phyloP scores from a whole-genome alignment of 2,797 vertebrate genomes.

The Lateolabrax maculatus region DNA sequence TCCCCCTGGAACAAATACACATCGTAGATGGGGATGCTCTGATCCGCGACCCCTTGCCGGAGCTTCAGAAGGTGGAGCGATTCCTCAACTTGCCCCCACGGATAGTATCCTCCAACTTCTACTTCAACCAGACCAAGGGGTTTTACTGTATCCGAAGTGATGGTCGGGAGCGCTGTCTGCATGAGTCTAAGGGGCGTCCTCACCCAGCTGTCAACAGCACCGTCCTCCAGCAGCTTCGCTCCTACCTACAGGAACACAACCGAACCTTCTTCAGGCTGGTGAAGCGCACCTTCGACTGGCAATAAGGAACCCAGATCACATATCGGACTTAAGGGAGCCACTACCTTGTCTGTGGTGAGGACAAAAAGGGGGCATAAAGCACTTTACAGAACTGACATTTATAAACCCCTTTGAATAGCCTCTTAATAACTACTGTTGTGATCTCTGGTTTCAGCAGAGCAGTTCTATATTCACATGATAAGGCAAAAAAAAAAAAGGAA shows the following conservation, averaged over 20 bases:
- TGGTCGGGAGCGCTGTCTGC: constrained; percentile 93
- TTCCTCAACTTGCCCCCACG: constrained; percentile 92
- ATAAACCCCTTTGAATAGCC: constrained; percentile 55
- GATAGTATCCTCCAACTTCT: constrained; percentile 95
- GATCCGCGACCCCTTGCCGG: constrained; percentile 91
- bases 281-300: constrained; percentile 94
- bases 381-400: constrained; percentile 76
- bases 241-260: constrained; percentile 94
- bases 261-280: constrained; percentile 94
- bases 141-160: constrained; percentile 96
- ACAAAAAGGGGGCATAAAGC: constrained; percentile 59
- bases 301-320: constrained; percentile 74
- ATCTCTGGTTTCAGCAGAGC: constrained; percentile 73
- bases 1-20: constrained; percentile 94
- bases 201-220: constrained; percentile 92
- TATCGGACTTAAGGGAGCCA: constrained; percentile 51
- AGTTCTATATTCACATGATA: constrained; percentile 71
- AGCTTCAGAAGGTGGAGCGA: constrained; percentile 93
- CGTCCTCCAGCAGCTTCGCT: constrained; percentile 91
- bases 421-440: constrained; percentile 68
- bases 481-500: constrained; percentile 56
- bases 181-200: constrained; percentile 94
- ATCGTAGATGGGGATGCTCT: constrained; percentile 94
- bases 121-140: constrained; percentile 97
- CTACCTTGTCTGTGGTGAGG: constrained; percentile 46